Evolutionary conservation across 2,888 invertebrate species (phyloP).

Genomic region (Ctenicera cuprea): DNA sequence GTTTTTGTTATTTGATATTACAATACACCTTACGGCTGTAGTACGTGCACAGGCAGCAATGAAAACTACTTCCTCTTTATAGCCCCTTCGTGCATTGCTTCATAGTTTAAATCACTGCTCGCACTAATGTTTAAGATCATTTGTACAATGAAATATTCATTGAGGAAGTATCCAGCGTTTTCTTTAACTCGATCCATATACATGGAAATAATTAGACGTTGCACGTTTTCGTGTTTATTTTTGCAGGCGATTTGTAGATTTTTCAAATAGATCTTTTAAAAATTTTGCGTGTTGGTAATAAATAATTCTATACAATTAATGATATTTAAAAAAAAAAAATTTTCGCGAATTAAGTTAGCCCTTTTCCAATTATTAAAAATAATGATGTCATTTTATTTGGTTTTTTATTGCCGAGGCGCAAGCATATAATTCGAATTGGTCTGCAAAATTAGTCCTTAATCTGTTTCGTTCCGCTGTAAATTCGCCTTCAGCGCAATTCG

Average conservation of each 20-base stretch:
- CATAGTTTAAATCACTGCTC: slow-evolving; percentile 26
- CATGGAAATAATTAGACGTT: too few species aligned
- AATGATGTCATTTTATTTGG: slow-evolving; percentile 19
- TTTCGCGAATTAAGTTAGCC: not conserved
- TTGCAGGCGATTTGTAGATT: too few species aligned
- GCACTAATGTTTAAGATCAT: slow-evolving; percentile 3
- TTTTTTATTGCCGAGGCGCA: slow-evolving; percentile 23
- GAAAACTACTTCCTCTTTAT: slow-evolving; percentile 29
- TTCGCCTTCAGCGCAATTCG: slow-evolving; percentile 50
- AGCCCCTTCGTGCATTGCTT: slow-evolving; percentile 4
- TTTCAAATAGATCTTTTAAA: too few species aligned
- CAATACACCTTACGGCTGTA: not conserved
- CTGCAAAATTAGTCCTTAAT: slow-evolving; percentile 52
- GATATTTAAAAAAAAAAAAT: not conserved
- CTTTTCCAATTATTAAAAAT: slow-evolving; percentile 2
- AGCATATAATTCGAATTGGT: slow-evolving; percentile 47
- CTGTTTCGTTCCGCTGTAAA: slow-evolving; percentile 50
- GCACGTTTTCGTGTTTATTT: too few species aligned
- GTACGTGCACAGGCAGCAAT: slow-evolving; percentile 30
- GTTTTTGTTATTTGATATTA: slow-evolving; percentile 28
- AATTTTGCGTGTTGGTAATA: not conserved
- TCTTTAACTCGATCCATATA: too few species aligned
- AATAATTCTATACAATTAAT: not conserved
- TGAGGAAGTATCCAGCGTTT: not conserved
- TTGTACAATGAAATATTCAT: not conserved